phyloP scores from a whole-genome alignment of 2,888 invertebrate genomes.

The Hybos culiciformis region DNA sequence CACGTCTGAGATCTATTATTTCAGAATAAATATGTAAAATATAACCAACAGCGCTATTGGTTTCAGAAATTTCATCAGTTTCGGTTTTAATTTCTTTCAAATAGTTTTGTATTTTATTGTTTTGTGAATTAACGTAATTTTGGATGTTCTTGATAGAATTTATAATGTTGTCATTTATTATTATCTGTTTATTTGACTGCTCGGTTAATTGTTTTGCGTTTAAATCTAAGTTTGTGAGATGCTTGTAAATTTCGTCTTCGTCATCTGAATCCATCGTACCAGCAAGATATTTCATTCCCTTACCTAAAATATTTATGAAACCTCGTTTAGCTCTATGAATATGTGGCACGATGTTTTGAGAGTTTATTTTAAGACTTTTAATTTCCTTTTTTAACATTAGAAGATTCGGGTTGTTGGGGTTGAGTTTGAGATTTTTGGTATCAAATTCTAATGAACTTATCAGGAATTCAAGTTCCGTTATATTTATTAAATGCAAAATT shows the following conservation, averaged over 20 bases:
- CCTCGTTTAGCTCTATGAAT: slow-evolving; percentile 5
- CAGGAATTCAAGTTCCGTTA: no score
- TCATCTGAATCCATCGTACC: slow-evolving; percentile 4
- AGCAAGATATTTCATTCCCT: slow-evolving; percentile 4
- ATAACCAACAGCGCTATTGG: no score
- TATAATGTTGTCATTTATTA: not conserved
- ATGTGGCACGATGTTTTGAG: no score
- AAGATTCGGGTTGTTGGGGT: no score
- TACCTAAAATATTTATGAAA: slow-evolving; percentile 5
- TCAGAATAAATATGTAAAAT: no score
- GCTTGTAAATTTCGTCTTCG: not conserved
- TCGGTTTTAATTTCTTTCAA: slow-evolving; percentile 2
- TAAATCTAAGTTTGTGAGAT: not conserved
- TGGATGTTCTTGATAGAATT: slow-evolving; percentile 7
- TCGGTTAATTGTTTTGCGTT: not conserved
- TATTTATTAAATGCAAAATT: no score
- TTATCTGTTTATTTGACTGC: slow-evolving; percentile 1
- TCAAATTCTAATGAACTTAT: no score
- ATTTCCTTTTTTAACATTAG: no score
- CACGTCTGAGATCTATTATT: no score
- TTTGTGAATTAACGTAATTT: not conserved
- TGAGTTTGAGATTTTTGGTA: no score
- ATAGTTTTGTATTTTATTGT: slow-evolving; percentile 1
- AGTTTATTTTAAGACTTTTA: no score
- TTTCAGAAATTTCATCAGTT: no score